These are phyloP conservation scores for Ridgeia piscesae DNA, from an alignment of 1,140 invertebrate genomes.

Conservation along the genomic window DNA sequence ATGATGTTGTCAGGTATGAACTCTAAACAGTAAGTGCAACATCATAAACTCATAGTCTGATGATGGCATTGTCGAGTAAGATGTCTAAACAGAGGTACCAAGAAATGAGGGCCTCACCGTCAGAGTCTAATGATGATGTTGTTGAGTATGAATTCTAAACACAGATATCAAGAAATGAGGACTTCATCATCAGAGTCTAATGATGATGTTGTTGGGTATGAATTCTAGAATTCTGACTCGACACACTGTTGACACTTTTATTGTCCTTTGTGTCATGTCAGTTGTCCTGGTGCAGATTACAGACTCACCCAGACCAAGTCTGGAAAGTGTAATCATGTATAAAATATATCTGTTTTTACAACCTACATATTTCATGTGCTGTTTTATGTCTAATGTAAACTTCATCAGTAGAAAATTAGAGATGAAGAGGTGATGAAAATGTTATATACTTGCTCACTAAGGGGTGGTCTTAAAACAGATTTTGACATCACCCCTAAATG, in stretches of 20 bases:
- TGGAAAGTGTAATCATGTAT: background rate
- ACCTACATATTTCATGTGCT: background rate
- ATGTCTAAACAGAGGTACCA: conserved; percentile 88
- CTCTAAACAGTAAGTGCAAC: no score
- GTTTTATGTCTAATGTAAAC: background rate
- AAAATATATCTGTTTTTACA: background rate
- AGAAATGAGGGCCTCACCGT: conserved; percentile 55
- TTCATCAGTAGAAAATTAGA: background rate
- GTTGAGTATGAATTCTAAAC: conserved; percentile 8
- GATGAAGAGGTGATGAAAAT: background rate
- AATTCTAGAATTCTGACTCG: no score
- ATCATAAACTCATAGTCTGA: no score
- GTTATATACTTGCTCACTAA: background rate
- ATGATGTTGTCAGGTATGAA: no score
- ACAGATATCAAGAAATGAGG: background rate
- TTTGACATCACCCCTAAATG: background rate
- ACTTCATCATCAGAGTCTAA: no score
- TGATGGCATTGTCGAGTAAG: no score
- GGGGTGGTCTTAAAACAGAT: background rate
- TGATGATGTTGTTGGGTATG: no score
- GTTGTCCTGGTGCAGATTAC: background rate
- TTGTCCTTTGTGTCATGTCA: background rate
- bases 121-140: conserved; percentile 21
- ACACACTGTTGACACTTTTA: background rate
- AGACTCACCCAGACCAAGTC: background rate